These are phyloP conservation scores for Rhinatrema bivittatum DNA, from an alignment of 2,797 vertebrate genomes.

Conservation along the genomic window DNA sequence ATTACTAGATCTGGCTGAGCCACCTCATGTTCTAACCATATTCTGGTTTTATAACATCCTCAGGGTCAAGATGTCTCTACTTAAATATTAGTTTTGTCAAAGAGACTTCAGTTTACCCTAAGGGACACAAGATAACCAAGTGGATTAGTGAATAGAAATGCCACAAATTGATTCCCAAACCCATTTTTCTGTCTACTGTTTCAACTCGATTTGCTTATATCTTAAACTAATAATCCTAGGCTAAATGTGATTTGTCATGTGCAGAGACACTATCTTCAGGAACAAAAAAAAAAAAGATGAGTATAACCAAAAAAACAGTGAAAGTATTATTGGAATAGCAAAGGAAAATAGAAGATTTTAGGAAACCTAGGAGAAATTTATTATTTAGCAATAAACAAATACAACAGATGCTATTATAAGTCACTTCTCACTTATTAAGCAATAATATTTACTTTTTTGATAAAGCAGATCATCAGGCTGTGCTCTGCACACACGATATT, in stretches of 20 bases:
- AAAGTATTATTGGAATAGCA: constrained; percentile 21
- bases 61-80: constrained; percentile 25
- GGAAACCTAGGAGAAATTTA: no score
- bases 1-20: constrained; percentile 34
- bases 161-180: constrained; percentile 16
- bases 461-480: no score
- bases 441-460: no score
- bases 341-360: constrained; percentile 25
- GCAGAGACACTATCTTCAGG: constrained; percentile 20
- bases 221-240: constrained; percentile 19
- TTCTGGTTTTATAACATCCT: constrained; percentile 31
- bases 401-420: no score
- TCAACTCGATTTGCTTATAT: constrained; percentile 2
- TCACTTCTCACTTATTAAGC: no score
- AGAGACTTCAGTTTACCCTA: constrained; percentile 3
- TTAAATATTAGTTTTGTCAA: constrained; percentile 25
- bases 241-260: constrained; percentile 12
- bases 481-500: no score
- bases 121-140: constrained; percentile 17
- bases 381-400: no score
- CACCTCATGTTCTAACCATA: constrained; percentile 33
- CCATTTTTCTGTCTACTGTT: neutral
- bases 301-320: constrained; percentile 25
- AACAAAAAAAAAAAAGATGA: no score
- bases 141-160: constrained; percentile 19